phyloP scores from a whole-genome alignment of 92 coral and sea anemone genomes.

The Scolanthus callimorphus region DNA sequence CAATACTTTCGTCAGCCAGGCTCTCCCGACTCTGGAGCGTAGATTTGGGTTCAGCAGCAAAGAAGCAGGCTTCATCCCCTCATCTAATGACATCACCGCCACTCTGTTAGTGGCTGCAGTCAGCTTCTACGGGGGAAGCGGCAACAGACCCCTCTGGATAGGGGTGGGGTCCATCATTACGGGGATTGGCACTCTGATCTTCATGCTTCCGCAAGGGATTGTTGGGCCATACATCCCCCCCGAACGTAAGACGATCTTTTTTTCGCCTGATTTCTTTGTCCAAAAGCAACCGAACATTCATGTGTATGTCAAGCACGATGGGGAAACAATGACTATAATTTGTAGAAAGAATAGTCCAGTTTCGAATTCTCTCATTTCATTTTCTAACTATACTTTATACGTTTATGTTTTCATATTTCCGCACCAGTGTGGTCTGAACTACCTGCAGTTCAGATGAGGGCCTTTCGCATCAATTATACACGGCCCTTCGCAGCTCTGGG shows the following conservation, averaged over 20 bases:
- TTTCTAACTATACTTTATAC: too few species aligned
- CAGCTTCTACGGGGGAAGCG: constrained; percentile 28
- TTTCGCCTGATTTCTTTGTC: too few species aligned
- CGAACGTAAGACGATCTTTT: neutral
- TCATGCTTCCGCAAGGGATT: constrained; percentile 12
- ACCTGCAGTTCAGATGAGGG: too few species aligned
- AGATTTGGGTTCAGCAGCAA: constrained; percentile 27
- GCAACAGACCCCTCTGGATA: constrained; percentile 26
- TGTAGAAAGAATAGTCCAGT: too few species aligned
- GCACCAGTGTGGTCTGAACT: too few species aligned
- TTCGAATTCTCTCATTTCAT: too few species aligned
- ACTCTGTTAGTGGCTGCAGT: constrained; percentile 13
- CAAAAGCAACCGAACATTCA: too few species aligned
- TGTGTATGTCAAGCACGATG: too few species aligned
- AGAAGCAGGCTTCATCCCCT: constrained; percentile 23
- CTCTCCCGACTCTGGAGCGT: constrained; percentile 24
- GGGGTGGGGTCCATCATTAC: constrained; percentile 26
- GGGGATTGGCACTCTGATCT: constrained; percentile 21
- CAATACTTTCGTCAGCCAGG: constrained; percentile 10
- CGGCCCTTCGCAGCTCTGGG: too few species aligned
- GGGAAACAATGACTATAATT: too few species aligned
- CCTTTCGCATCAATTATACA: too few species aligned
- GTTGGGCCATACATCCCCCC: neutral
- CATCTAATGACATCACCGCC: constrained; percentile 22
- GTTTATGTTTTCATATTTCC: too few species aligned